Evolutionary conservation across 2,888 invertebrate species (phyloP), one percentile per base, ranked within the genome.

Genomic region (Empis stercorea): DNA sequence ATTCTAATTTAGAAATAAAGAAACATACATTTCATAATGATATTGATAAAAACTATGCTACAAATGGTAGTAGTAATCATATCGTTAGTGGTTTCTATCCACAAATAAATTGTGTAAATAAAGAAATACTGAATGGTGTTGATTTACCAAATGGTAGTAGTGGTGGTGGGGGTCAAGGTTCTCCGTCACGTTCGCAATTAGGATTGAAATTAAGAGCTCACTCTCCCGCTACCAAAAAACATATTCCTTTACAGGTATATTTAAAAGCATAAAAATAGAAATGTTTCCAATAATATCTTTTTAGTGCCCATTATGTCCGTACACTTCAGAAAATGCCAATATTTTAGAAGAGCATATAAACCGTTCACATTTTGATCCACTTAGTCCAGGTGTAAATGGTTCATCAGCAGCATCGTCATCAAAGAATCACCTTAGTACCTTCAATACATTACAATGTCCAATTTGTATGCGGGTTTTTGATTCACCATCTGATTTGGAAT

Each of bases 331-430:
- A 63, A 83, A 81, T 68, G 82, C 85, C 1, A 71, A 76, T 51
- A 78, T 80, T 59, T 70, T 87, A 53, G 85, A 87, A 61, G 86
- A 87, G 64, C 88, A 88, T 65, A 83, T 87, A 61, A 87, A 88
- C 65, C 76, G 87, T 44, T 81, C 83, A 52, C 87, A 87, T 66
- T 87, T 88, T 69, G 37, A 73, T 58, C 60, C 58, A 49, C 69
- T 53, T 62, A 52, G 55, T 63, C 68, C 48, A 56, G 67, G 57
- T 62, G 65, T 54, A 63, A 71, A 55, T 66, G 69, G 16, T 62
- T 48, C 63, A 57, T 49, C 69, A 48, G 50, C 51, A 30, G 48
- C 46, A 49, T 75, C 73, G 39, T 49, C 46, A 49, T 75, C 73
- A 40, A 57, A 71, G 63, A 71, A 73, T 16, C 50, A 55, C 48